A percentile compares a stretch with the other conserved stretches of the same genome.
These are phyloP conservation scores for Whitmania pigra DNA, from an alignment of 1,140 invertebrate species.

Conservation along the genomic window DNA sequence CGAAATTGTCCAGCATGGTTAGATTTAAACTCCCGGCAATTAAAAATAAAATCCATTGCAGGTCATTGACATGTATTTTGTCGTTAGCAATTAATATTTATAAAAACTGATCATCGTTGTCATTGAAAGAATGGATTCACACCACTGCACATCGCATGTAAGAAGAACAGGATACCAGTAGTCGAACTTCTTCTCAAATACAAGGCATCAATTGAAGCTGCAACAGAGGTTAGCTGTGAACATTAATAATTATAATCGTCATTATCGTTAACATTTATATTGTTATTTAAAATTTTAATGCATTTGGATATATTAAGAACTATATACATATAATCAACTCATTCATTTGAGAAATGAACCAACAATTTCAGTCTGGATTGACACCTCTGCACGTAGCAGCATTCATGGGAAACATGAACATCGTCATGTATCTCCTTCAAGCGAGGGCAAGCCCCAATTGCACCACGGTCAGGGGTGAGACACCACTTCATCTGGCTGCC, in stretches of 20 bases:
- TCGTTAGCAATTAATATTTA: no score
- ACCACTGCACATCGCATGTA: conserved; percentile 87
- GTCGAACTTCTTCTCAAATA: conserved; percentile 84
- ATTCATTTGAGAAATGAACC: neutral
- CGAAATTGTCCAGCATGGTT: no score
- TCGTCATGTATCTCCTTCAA: conserved; percentile 15
- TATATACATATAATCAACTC: no score
- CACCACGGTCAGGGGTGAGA: conserved; percentile 44
- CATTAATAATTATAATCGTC: neutral
- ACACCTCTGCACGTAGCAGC: conserved; percentile 91
- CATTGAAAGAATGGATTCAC: conserved; percentile 69
- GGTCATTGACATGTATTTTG: no score
- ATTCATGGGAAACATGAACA: conserved; percentile 65
- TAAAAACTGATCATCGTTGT: neutral
- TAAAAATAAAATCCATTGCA: no score
- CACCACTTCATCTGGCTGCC: conserved; percentile 21
- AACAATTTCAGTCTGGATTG: conserved; percentile 60
- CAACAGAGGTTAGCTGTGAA: conserved; percentile 51
- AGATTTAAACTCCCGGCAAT: no score
- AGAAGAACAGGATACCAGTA: conserved; percentile 80
- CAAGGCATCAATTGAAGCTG: conserved; percentile 76
- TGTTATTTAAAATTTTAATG: no score
- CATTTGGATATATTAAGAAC: no score
- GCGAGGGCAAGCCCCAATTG: conserved; percentile 8
- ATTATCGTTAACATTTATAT: no score